These are phyloP conservation scores for Onychomys leucogaster DNA, from an alignment of 2,797 vertebrate species.

Conservation along the genomic window DNA sequence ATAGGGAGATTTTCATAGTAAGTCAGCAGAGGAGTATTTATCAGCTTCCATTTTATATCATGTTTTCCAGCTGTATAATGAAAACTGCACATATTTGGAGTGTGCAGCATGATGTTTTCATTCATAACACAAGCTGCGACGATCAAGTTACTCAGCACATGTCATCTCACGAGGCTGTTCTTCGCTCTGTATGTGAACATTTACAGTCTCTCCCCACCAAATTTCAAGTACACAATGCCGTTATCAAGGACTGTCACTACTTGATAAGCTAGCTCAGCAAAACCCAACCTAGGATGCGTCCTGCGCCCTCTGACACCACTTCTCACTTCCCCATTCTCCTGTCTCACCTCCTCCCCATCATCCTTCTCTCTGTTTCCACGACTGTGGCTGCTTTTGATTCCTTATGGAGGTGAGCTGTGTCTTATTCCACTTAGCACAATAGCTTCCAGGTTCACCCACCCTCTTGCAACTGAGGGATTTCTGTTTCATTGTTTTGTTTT, in stretches of 20 bases:
- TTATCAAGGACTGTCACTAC: background rate
- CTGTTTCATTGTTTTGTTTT: background rate
- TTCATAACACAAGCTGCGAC: background rate
- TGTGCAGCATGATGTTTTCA: background rate
- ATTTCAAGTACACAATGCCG: background rate
- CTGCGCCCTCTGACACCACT: too few relatives aligned
- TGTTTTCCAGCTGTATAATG: background rate
- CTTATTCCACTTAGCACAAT: background rate
- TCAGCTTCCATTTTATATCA: constrained; percentile 6
- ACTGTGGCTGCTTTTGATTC: background rate
- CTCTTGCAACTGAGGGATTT: background rate
- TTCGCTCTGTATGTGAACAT: background rate
- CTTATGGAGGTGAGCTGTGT: background rate
- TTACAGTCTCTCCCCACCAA: background rate
- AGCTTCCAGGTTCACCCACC: background rate
- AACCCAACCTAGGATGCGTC: background rate
- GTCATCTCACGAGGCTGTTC: background rate
- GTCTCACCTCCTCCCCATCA: background rate
- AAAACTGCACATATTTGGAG: background rate
- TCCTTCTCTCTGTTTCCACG: background rate
- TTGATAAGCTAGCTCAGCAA: background rate
- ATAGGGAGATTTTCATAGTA: constrained; percentile 30
- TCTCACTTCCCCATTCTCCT: too few relatives aligned
- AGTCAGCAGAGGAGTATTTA: constrained; percentile 20
- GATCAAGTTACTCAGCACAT: background rate